Evolutionary conservation across 2,888 invertebrate species (phyloP), one percentile per base, ranked within the genome.

Genomic region (Calephelis perditalis): DNA sequence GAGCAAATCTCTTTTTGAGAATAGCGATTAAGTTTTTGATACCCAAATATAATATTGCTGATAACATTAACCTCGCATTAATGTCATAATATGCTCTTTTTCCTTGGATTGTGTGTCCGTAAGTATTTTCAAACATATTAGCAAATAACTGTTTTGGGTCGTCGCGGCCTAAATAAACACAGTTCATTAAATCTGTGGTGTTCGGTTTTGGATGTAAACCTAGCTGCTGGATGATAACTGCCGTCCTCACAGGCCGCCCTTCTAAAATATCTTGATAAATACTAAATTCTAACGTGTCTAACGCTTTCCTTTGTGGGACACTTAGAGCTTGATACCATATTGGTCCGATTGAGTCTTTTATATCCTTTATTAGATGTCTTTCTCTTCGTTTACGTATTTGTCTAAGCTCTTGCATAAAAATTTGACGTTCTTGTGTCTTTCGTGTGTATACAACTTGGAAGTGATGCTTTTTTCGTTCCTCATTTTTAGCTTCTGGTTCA

Each of bases 241-340:
- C 67, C 2, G 82, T 78, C 52, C 81, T 73, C 3, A 68, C 36
- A 0, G 90, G 87, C 1, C 76, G 75, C 1, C 82, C 84, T 75
- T 86, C 85, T 0, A 89, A 66, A 58, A 84, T 54, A 61, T 91
- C 90, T 72, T 87, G 80, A 63, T 86, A 81, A 46, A 90, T 85
- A 5, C 75, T 70, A 40, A 63, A 59, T 56, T 75, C 70, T 63
- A 91, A 70, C 0, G 67, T 68, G 59, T 88, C 82, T 55, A 90
- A 71, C 3, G 84, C 79, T 6, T 60, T 57, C 65, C 81, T 76
- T 71, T 91, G 90, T 5, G 72, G 72, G 4, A 78, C 82, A 65
- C 89, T 87, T 7, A 90, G 76, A 2, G 81, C 79, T 68, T 89
- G 87, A 63, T 87, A 85, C 90, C 90, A 91, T 9, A 64, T 73